phyloP scores from a whole-genome alignment of 1,140 invertebrate genomes.

The Penaeus chinensis region DNA sequence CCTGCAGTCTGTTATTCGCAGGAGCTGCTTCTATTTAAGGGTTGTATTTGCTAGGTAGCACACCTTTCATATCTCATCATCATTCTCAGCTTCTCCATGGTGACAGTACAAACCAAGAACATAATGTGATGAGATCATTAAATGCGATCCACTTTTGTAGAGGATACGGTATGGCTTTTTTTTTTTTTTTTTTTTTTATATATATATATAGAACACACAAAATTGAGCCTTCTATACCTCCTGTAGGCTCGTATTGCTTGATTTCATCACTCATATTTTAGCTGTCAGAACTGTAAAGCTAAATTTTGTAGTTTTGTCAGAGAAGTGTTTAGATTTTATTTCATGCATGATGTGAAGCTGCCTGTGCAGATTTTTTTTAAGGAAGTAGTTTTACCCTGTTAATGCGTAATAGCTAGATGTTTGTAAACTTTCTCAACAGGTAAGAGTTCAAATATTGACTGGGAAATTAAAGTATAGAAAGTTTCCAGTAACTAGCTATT shows the following conservation, averaged over 20 bases:
- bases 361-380: slow-evolving; percentile 54
- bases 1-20: background rate
- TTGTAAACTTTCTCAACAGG: slow-evolving; percentile 46
- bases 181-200: slow-evolving; percentile 16
- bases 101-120: slow-evolving; percentile 61
- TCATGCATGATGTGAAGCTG: slow-evolving; percentile 49
- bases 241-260: slow-evolving; percentile 19
- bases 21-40: slow-evolving; percentile 37
- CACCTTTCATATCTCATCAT: slow-evolving; percentile 48
- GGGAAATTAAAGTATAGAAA: slow-evolving; percentile 4
- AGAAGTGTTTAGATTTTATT: slow-evolving; percentile 38
- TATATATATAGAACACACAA: slow-evolving; percentile 29
- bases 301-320: slow-evolving; percentile 57
- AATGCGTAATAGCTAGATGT: slow-evolving; percentile 55
- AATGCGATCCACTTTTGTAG: slow-evolving; percentile 4
- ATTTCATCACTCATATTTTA: slow-evolving; percentile 45
- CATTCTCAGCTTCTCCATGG: slow-evolving; percentile 58
- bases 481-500: slow-evolving; percentile 45
- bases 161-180: slow-evolving; percentile 2
- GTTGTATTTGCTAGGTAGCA: slow-evolving; percentile 48
- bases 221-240: slow-evolving; percentile 20
- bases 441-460: slow-evolving; percentile 32
- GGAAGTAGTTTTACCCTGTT: slow-evolving; percentile 35
- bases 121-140: slow-evolving; percentile 43
- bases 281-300: slow-evolving; percentile 50